Conservation (phyloP, 1,140 invertebrate species). For the Drosophila watanabei region DNA sequence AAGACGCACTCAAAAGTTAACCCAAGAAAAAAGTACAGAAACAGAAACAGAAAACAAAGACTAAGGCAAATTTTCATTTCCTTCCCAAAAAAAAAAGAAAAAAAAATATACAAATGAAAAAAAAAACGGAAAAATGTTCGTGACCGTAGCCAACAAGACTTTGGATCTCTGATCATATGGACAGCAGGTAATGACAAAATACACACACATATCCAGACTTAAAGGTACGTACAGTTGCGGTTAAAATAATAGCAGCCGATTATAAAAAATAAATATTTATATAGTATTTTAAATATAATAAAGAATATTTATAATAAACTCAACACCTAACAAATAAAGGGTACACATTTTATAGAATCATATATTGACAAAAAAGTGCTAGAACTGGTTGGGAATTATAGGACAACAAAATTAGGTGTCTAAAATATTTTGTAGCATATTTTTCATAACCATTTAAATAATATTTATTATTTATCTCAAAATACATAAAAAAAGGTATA, state of each 20-base stretch:
- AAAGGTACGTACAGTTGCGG: neutral
- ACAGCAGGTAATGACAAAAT: constrained; percentile 73
- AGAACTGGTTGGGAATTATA: no score
- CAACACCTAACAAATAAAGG: no score
- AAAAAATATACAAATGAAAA: constrained; percentile 29
- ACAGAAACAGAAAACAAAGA: constrained; percentile 44
- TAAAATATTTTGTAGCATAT: no score
- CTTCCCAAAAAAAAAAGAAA: constrained; percentile 43
- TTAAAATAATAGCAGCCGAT: neutral
- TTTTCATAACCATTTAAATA: no score
- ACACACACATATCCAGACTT: constrained; percentile 28
- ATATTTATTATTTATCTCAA: no score
- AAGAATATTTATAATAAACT: no score
- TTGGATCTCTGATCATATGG: constrained; percentile 67
- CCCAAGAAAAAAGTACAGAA: constrained; percentile 46
- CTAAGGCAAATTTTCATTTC: constrained; percentile 68
- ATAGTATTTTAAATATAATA: no score
- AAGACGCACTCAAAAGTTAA: constrained; percentile 55
- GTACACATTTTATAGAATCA: no score
- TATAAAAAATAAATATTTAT: neutral
- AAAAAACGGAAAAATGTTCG: constrained; percentile 47
- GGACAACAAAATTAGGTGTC: no score
- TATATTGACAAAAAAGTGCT: no score
- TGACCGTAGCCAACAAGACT: constrained; percentile 62
- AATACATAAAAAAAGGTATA: no score